Percentiles rank a stretch among this genome's conserved stretches.
Conservation (phyloP, 2,888 invertebrate species). For the Synanthedon myopaeformis region DNA sequence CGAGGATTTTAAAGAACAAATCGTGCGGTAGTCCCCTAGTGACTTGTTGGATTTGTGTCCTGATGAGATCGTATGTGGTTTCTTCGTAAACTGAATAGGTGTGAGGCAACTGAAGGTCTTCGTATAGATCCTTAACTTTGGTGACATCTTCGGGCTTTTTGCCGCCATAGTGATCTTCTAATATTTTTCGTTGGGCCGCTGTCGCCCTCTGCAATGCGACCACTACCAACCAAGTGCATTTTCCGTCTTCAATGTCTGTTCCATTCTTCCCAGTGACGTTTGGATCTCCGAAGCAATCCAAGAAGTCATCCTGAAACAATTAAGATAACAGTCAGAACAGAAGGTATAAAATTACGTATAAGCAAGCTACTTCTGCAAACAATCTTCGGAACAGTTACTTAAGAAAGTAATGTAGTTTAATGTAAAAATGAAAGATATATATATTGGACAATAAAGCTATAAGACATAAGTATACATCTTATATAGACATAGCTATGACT, state of each 20-base stretch:
- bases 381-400: too few species aligned
- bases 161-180: constrained; percentile 83
- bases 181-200: constrained; percentile 75
- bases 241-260: constrained; percentile 94
- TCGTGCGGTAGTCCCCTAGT: constrained; percentile 85
- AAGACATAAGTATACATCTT: too few species aligned
- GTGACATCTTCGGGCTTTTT: constrained; percentile 75
- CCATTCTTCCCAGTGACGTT: constrained; percentile 89
- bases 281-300: constrained; percentile 92
- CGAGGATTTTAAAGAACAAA: constrained; percentile 83
- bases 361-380: too few species aligned
- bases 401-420: too few species aligned
- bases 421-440: too few species aligned
- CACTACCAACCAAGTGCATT: constrained; percentile 95
- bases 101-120: constrained; percentile 79
- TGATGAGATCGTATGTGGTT: constrained; percentile 83
- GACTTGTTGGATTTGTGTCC: constrained; percentile 86
- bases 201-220: constrained; percentile 86
- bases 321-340: neutral
- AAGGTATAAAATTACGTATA: neutral
- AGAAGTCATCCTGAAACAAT: constrained; percentile 80
- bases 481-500: too few species aligned
- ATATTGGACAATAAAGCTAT: too few species aligned
- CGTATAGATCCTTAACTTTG: constrained; percentile 80
- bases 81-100: constrained; percentile 86